Evolutionary conservation across 1,140 invertebrate genomes (phyloP).

Genomic region (Orussus abietinus): DNA sequence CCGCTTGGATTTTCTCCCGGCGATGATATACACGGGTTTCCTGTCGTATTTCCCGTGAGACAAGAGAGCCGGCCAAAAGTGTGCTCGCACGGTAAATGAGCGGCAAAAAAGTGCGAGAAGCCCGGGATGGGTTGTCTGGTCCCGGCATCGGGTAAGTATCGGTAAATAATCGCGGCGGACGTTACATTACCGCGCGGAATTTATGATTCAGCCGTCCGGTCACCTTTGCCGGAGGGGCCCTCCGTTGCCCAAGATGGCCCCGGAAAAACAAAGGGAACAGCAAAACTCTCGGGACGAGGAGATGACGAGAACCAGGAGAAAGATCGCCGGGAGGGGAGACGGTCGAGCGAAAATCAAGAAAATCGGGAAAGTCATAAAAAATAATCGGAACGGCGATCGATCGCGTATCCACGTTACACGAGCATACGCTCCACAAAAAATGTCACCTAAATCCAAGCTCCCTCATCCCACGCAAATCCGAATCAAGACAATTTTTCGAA

Average conservation of each 20-base stretch:
- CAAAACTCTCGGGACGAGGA: conserved; percentile 5
- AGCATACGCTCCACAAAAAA: no score
- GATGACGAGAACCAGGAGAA: conserved; percentile 3
- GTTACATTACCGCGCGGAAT: conserved; percentile 48
- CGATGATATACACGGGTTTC: no score
- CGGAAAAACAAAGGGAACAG: conserved; percentile 1
- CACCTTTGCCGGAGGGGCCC: conserved; percentile 36
- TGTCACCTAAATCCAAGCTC: no score
- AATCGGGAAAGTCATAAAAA: conserved; percentile 8
- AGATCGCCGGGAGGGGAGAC: not conserved
- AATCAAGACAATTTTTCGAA: no score
- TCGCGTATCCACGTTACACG: no score
- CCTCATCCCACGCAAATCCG: no score
- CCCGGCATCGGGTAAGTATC: conserved; percentile 43
- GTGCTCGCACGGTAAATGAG: no score
- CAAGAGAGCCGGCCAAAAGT: no score
- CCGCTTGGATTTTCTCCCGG: no score
- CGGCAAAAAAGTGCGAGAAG: no score
- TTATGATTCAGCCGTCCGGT: conserved; percentile 47
- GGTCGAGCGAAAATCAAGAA: not conserved
- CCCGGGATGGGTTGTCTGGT: conserved; percentile 28
- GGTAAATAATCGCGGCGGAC: conserved; percentile 50
- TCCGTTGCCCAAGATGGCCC: conserved; percentile 28
- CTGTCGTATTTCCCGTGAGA: no score
- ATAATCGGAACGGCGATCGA: no score